These are phyloP conservation scores for Ivindomyrus marchei DNA, from an alignment of 2,113 vertebrate species.

Conservation along the genomic window DNA sequence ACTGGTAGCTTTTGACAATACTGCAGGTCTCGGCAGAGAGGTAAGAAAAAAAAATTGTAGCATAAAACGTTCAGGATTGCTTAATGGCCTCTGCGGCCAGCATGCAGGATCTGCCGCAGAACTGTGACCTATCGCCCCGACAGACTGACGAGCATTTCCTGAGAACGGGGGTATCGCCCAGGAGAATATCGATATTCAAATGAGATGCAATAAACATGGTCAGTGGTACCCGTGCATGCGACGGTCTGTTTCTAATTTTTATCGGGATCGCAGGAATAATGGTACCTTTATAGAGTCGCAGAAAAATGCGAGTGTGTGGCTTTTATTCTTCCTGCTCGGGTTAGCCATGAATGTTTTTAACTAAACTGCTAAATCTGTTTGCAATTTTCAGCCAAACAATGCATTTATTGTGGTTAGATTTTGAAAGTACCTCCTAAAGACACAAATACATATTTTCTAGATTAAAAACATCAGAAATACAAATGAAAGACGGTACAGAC, in stretches of 20 bases:
- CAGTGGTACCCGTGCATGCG: background rate
- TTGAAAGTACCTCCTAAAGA: conserved; percentile 18
- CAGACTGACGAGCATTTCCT: background rate
- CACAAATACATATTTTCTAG: conserved; percentile 9
- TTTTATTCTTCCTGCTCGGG: conserved; percentile 11
- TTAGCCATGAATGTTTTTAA: conserved; percentile 16
- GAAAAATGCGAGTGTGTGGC: conserved; percentile 16
- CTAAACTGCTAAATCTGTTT: conserved; percentile 20
- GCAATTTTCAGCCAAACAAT: conserved; percentile 21
- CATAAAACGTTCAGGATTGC: background rate
- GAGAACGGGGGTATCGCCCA: background rate
- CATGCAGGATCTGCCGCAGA: background rate
- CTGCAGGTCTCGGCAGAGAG: background rate
- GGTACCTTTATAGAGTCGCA: background rate
- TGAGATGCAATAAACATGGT: background rate
- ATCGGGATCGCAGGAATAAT: conserved; percentile 12
- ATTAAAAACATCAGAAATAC: conserved; percentile 9
- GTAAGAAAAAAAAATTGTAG: background rate
- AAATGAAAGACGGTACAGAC: conserved; percentile 1
- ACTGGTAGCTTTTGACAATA: background rate
- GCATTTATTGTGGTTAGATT: conserved; percentile 17
- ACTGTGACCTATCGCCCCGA: background rate
- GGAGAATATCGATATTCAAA: conserved; percentile 14
- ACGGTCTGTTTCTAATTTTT: conserved; percentile 16
- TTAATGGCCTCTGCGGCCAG: background rate